phyloP scores from a whole-genome alignment of 2,888 invertebrate genomes.

The Dusona sp. region DNA sequence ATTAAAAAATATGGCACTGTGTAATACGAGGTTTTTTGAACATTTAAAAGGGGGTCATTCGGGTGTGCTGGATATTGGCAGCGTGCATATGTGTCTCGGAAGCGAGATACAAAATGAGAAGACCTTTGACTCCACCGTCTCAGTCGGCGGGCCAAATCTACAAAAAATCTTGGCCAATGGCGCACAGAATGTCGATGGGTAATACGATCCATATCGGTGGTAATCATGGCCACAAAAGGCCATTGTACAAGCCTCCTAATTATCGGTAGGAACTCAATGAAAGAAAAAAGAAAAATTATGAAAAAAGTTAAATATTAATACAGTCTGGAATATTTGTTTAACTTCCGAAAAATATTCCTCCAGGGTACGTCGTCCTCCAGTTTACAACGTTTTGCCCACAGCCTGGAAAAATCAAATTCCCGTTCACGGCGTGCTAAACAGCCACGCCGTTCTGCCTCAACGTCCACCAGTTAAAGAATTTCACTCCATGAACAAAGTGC shows the following conservation, averaged over 20 bases:
- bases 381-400: slow-evolving; percentile 76
- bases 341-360: background rate
- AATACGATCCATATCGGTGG: slow-evolving; percentile 78
- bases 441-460: slow-evolving; percentile 76
- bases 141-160: slow-evolving; percentile 79
- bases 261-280: slow-evolving; percentile 73
- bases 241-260: slow-evolving; percentile 76
- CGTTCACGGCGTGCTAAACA: slow-evolving; percentile 73
- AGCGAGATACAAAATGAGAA: slow-evolving; percentile 82
- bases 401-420: slow-evolving; percentile 76
- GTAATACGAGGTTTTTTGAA: slow-evolving; percentile 6
- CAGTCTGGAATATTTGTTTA: background rate
- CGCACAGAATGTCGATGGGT: slow-evolving; percentile 79
- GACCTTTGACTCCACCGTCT: slow-evolving; percentile 79
- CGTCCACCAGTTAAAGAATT: slow-evolving; percentile 79
- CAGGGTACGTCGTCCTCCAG: slow-evolving; percentile 77
- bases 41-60: slow-evolving; percentile 73
- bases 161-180: slow-evolving; percentile 80
- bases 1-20: background rate
- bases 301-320: background rate
- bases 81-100: slow-evolving; percentile 75
- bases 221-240: slow-evolving; percentile 77
- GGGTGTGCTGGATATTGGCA: slow-evolving; percentile 77
- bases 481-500: slow-evolving; percentile 77
- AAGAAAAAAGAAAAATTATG: background rate